Conservation (phyloP, 2,113 vertebrate genomes). For the Ceratotherium simum region DNA sequence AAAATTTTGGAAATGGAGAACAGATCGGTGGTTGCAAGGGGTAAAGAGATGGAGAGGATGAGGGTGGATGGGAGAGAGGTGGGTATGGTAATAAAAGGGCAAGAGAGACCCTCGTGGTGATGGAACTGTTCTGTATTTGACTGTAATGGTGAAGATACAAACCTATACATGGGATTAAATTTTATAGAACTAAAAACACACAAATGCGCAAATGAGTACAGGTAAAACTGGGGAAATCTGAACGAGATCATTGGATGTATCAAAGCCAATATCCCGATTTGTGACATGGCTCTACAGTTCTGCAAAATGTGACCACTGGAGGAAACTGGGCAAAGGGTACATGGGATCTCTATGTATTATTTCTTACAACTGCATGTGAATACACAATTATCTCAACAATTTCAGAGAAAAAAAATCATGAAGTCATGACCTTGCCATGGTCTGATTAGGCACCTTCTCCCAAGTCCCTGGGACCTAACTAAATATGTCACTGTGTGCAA, state of each 20-base stretch:
- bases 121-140: not conserved
- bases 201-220: fast-evolving
- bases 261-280: no score
- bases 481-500: not conserved
- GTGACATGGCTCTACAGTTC: not conserved
- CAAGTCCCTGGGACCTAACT: not conserved
- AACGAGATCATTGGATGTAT: not conserved
- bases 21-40: not conserved
- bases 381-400: not conserved
- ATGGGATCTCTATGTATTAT: not conserved
- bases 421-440: not conserved
- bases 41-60: not conserved
- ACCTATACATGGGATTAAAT: not conserved
- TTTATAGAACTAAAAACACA: not conserved
- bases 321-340: not conserved
- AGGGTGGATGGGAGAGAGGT: not conserved
- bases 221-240: not conserved
- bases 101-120: not conserved
- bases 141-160: not conserved
- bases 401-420: conserved; percentile 22
- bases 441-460: not conserved
- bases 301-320: not conserved
- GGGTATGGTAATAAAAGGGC: not conserved
- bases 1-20: not conserved
- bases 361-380: not conserved